Evolutionary conservation across 2,797 vertebrate species (phyloP).

Genomic region (Dendrocincla fuliginosa): DNA sequence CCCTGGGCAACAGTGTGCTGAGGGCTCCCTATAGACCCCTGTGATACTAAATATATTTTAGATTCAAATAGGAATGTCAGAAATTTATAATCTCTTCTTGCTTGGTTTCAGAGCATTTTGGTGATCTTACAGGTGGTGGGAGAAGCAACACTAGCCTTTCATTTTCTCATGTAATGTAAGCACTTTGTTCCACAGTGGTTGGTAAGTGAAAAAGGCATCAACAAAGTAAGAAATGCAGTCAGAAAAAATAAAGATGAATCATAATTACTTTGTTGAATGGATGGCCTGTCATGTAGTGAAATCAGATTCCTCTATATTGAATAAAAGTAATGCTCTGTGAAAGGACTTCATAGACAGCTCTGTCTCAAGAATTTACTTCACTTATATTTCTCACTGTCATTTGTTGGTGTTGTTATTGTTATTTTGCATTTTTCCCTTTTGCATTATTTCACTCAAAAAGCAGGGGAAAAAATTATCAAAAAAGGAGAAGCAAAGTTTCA

Average conservation of each 20-base stretch:
- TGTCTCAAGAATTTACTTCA: background rate
- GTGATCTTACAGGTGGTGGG: background rate
- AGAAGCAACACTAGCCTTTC: background rate
- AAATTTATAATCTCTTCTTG: background rate
- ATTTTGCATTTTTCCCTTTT: background rate
- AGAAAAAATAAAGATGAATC: background rate
- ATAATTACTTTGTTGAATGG: background rate
- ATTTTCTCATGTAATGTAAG: background rate
- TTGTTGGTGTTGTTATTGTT: background rate
- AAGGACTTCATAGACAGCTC: background rate
- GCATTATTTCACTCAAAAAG: background rate
- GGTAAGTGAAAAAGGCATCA: background rate
- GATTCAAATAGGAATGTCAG: background rate
- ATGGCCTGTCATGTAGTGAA: background rate
- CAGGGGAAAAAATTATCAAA: background rate
- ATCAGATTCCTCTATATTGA: background rate
- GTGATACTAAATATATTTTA: background rate
- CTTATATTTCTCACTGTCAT: background rate
- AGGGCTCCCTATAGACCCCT: background rate
- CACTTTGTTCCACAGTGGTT: background rate
- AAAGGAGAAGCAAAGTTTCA: background rate
- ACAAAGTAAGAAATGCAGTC: background rate
- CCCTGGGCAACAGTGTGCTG: background rate
- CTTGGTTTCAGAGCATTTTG: background rate
- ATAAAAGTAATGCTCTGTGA: background rate